Conservation (phyloP, 35 echinoderm and acorn worm genomes). For the Diadema setosum region DNA sequence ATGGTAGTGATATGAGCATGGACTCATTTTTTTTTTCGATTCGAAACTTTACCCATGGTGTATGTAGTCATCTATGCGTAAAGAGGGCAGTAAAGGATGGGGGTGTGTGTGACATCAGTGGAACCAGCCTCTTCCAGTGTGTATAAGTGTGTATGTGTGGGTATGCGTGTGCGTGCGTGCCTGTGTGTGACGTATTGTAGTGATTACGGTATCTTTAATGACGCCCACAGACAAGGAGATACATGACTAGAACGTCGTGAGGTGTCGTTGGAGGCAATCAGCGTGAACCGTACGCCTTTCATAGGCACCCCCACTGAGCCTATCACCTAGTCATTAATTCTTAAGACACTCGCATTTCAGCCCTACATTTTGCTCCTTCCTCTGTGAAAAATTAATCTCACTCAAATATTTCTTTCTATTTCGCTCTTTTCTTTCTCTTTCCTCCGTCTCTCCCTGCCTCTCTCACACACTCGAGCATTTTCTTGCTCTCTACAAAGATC, state of each 20-base stretch:
- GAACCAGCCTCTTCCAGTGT: too few species aligned
- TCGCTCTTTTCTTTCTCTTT: neutral
- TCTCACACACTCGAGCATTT: neutral
- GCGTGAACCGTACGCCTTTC: neutral
- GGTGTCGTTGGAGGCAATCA: neutral
- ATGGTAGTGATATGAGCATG: too few species aligned
- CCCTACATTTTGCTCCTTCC: neutral
- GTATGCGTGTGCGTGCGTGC: too few species aligned
- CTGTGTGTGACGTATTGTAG: neutral
- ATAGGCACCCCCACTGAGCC: neutral
- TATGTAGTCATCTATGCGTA: too few species aligned
- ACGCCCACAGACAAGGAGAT: neutral
- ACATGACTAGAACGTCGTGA: neutral
- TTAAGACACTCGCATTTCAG: neutral
- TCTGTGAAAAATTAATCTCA: neutral
- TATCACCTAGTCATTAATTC: neutral
- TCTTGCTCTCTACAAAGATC: neutral
- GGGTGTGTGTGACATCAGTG: too few species aligned
- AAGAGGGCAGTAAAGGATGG: too few species aligned
- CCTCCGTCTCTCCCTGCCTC: neutral
- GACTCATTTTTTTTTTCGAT: too few species aligned
- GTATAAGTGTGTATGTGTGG: too few species aligned
- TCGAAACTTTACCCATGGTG: too few species aligned
- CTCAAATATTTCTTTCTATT: neutral
- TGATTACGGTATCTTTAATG: neutral